Evolutionary conservation across 2,113 vertebrate species (phyloP).

Genomic region (Protobothrops flavoviridis): DNA sequence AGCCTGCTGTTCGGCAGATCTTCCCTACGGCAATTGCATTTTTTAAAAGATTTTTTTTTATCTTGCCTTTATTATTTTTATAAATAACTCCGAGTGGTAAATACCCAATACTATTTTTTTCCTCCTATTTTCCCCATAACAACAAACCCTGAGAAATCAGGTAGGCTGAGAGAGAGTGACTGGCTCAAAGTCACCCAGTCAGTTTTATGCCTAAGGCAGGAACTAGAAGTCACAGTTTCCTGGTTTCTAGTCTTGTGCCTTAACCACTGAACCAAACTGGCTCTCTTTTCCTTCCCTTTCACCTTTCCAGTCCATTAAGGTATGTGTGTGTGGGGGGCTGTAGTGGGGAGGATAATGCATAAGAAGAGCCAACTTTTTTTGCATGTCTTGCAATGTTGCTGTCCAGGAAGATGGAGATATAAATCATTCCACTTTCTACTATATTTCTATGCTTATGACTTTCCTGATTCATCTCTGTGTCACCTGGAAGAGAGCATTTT

Average conservation of each 20-base stretch:
- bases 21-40: background rate
- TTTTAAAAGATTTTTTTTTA: background rate
- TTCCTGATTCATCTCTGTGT: background rate
- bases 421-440: background rate
- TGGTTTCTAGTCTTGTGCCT: background rate
- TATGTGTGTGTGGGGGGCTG: background rate
- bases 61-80: background rate
- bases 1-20: background rate
- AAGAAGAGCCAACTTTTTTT: background rate
- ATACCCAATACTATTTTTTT: background rate
- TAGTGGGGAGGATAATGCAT: background rate
- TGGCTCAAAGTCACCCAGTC: background rate
- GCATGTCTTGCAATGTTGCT: background rate
- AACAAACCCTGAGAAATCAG: background rate
- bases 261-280: background rate
- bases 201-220: background rate
- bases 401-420: background rate
- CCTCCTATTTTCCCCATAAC: background rate
- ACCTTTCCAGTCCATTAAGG: background rate
- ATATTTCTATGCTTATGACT: background rate
- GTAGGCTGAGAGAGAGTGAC: too few relatives aligned
- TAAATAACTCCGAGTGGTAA: background rate
- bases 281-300: background rate
- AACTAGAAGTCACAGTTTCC: background rate
- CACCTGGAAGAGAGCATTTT: background rate